Evolutionary conservation across 2,113 vertebrate species (phyloP), one percentile per base, ranked within the genome.

Genomic region (Chascanopsetta lugubris): DNA sequence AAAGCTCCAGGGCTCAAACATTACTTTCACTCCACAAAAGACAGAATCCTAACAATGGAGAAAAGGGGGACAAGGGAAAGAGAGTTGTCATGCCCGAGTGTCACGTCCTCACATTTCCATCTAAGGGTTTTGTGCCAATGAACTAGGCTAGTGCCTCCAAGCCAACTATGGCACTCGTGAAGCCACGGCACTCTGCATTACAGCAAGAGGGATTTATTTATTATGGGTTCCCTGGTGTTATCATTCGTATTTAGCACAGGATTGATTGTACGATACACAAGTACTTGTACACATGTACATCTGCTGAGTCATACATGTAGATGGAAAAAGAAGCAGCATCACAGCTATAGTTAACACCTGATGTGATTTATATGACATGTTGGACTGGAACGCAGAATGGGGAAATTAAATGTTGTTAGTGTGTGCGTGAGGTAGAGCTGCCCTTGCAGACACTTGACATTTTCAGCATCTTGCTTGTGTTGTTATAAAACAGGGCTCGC

Each of bases 11-110:
- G 87, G 80, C 80, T 53, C 49, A 46, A 77, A 79, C 81, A 76
- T 87, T 90, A 87, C 76, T 88, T 85, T 85, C 83, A 83, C 82
- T 80, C 53, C 75, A 87, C 64, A 77, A 88, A 86, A 86, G 81
- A 65, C 72, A 62, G 59, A 45, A 76, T 82, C 61, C 61, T 42
- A 69, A 86, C 83, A 86, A 85, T 77, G 22, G 80, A 77, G 61
- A 48, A 36, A 57, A 85, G 84, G 36, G 64, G 75, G 78, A 74
- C 78, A 65, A 62, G 22, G 47, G 68, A 47, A 21, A 61, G 65
- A 75, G 81, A 69, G 75, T 72, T 57, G 61, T 67, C 75, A 74
- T 70, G 60, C 54, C 61, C 54, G 42, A 82, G 60, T 85, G 83
- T 83, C 69, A 72, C 58, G 68, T 85, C 68, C 55, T 82, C 63